Percentiles rank a stretch among this genome's conserved stretches.
These are phyloP conservation scores for Buphagus erythrorhynchus DNA, from an alignment of 2,797 vertebrate genomes.

Conservation along the genomic window DNA sequence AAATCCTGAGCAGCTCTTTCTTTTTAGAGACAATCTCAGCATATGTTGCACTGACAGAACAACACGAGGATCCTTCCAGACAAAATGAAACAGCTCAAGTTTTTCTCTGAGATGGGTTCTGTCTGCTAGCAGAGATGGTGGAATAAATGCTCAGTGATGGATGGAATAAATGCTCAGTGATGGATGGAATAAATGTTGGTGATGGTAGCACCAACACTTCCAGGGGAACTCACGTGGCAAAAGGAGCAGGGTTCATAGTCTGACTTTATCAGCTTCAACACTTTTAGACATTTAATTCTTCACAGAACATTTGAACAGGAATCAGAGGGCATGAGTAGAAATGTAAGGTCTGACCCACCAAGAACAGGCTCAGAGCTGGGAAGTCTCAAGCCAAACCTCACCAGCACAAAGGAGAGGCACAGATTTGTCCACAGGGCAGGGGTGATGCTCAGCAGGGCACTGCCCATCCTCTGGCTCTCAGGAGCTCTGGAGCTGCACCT, in stretches of 20 bases:
- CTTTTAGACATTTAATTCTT: no score
- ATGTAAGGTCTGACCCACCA: not conserved
- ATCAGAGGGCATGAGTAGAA: no score
- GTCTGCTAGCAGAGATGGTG: not conserved
- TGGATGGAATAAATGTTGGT: not conserved
- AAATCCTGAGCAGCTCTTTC: not conserved
- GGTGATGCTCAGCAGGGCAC: not conserved
- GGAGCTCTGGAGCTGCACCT: not conserved
- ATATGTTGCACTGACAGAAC: not conserved
- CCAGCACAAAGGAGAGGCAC: not conserved
- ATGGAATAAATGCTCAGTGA: not conserved
- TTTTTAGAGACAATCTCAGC: not conserved
- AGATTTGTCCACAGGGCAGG: fast-evolving
- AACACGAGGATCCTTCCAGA: not conserved
- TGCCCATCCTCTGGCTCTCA: not conserved
- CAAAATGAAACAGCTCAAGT: not conserved
- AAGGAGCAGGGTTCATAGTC: not conserved
- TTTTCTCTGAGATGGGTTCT: not conserved
- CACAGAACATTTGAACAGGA: no score
- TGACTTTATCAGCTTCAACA: no score
- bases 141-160: no score
- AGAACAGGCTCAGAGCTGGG: not conserved
- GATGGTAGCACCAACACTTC: not conserved
- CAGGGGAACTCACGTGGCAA: not conserved
- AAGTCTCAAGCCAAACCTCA: not conserved